These are phyloP conservation scores for Penaeus japonicus DNA, from an alignment of 1,140 invertebrate genomes.

Conservation along the genomic window DNA sequence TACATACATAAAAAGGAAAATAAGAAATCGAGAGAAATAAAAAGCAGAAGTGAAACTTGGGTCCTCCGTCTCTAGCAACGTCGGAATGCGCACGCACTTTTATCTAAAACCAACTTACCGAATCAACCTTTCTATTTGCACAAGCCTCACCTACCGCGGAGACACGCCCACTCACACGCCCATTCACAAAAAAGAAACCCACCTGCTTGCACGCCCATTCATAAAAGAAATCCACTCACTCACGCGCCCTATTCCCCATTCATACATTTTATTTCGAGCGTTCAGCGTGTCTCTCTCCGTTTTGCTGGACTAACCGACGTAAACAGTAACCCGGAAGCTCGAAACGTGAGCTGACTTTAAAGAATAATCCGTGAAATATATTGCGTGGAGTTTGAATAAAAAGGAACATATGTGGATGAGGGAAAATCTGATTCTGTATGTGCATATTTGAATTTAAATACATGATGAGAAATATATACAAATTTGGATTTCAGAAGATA, in stretches of 20 bases:
- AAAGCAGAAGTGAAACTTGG: too few relatives aligned
- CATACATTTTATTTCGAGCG: neutral
- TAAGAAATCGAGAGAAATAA: too few relatives aligned
- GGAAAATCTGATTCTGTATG: neutral
- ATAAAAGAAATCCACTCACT: neutral
- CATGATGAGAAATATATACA: neutral
- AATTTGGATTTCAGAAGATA: neutral
- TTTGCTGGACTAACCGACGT: too few relatives aligned
- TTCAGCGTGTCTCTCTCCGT: too few relatives aligned
- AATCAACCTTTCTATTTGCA: too few relatives aligned
- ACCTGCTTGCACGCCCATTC: neutral
- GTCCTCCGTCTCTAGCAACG: too few relatives aligned
- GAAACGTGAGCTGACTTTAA: neutral
- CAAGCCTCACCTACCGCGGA: too few relatives aligned
- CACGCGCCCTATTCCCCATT: neutral
- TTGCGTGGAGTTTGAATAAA: neutral
- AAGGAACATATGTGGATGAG: neutral
- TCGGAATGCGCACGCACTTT: too few relatives aligned
- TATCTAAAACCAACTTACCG: too few relatives aligned
- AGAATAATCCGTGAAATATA: neutral
- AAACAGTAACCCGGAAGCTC: neutral
- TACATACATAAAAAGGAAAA: too few relatives aligned
- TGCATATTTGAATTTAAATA: neutral
- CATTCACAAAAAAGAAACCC: neutral
- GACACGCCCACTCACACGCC: too few relatives aligned